Percentiles rank a stretch among this genome's conserved stretches.
Evolutionary conservation across 2,797 vertebrate species (phyloP).

Genomic region (Paratrypauchen microcephalus): DNA sequence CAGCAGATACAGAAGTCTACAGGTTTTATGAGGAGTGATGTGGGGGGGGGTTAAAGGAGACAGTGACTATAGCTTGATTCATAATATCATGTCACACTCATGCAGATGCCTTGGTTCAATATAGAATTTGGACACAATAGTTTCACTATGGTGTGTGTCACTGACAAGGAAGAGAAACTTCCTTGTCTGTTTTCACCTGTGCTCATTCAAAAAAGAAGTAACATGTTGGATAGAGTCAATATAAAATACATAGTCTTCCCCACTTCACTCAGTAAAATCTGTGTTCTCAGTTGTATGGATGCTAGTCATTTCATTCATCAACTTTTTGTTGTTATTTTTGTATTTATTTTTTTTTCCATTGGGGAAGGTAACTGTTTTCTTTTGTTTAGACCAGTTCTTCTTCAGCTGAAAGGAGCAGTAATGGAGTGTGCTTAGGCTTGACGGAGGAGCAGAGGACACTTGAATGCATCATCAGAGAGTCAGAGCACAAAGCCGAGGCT

Average conservation of each 20-base stretch:
- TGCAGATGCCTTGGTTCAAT: background rate
- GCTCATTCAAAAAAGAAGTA: too few relatives aligned
- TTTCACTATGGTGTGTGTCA: too few relatives aligned
- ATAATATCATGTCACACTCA: background rate
- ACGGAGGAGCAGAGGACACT: constrained; percentile 41
- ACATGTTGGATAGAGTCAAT: too few relatives aligned
- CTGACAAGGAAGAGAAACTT: background rate
- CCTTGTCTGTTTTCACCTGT: background rate
- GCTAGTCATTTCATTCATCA: too few relatives aligned
- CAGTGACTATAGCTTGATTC: constrained; percentile 9
- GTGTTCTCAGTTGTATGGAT: background rate
- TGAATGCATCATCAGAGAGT: background rate
- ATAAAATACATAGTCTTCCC: background rate
- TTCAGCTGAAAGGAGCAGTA: constrained; percentile 55
- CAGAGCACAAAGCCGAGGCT: constrained; percentile 1
- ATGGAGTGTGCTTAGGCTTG: constrained; percentile 55
- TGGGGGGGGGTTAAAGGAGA: constrained; percentile 55
- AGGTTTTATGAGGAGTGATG: constrained; percentile 62
- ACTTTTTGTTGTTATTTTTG: too few relatives aligned
- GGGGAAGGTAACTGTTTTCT: background rate
- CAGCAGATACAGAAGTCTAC: constrained; percentile 73
- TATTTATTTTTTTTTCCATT: background rate
- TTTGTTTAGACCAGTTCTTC: constrained; percentile 36
- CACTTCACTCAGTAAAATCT: background rate
- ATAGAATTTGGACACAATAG: too few relatives aligned